phyloP scores from a whole-genome alignment of 2,797 vertebrate species.

The Pipistrellus pipistrellus region DNA sequence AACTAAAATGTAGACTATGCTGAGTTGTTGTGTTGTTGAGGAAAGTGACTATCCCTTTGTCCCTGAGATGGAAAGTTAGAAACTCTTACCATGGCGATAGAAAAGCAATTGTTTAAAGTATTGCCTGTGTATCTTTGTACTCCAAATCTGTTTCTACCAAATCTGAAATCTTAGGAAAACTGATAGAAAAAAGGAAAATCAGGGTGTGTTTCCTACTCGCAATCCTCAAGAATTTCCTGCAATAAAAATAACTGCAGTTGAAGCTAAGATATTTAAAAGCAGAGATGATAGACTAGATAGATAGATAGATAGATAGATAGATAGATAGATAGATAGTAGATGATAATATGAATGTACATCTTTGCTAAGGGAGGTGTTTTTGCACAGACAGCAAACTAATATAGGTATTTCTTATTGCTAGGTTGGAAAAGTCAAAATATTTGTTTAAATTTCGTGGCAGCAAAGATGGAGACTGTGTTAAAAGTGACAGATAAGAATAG shows the following conservation, averaged over 20 bases:
- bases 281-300: not conserved
- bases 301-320: too few relatives aligned
- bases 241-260: not conserved
- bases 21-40: not conserved
- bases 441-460: too few relatives aligned
- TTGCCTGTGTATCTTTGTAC: not conserved
- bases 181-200: not conserved
- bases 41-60: not conserved
- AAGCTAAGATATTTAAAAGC: not conserved
- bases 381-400: not conserved
- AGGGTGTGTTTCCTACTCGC: not conserved
- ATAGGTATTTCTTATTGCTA: not conserved
- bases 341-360: not conserved
- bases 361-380: not conserved
- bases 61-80: not conserved
- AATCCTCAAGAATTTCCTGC: not conserved
- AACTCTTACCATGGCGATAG: not conserved
- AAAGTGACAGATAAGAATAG: not conserved
- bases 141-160: not conserved
- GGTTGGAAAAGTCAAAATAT: not conserved
- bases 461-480: not conserved
- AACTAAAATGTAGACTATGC: not conserved
- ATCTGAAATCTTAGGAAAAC: not conserved
- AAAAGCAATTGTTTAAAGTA: not conserved
- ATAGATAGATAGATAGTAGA: not conserved